Evolutionary conservation across 53 echinoderm and acorn worm species (phyloP), one percentile per base, ranked within the genome.

Genomic region (Paracentrotus lividus): DNA sequence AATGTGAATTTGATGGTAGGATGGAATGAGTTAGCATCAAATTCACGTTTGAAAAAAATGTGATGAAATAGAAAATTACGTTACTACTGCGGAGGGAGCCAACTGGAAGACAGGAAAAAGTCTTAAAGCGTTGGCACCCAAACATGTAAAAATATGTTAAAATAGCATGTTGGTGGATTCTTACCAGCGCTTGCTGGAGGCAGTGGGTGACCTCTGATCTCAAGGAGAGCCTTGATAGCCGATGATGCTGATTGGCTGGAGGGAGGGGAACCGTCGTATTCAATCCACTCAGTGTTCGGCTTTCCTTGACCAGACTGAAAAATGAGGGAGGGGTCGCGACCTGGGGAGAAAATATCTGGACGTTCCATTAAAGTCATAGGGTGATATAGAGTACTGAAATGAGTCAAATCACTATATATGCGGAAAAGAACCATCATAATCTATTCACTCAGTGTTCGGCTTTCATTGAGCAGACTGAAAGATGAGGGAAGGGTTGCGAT

Each of bases 211-310:
- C 94, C 93, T 60, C 92, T 91, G 31, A 99, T 95, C 58, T 99
- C 99, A 42, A 99, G 94, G 8, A 99, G 76, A 23, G 99, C 97
- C 58, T 97, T 97, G 42, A 97, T 97, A 38, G 99, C 99, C 14
- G 99, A 97, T 2, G 97, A 96, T 32, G 99, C 97, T 8, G 99
- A 99, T 52, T 94, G 93, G 55, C 96, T 93, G 32, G 90, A 45
- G 21, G 90, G 90, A 16, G 90, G 90, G 12, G 94, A 58, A 12
- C 94, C 94, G 51, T 97, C 97, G 43, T 96, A 97, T 33, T 97
- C 97, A 27, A 97, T 96, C 96, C 97, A 97, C 78, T 97, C 95
- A 23, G 72, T 97, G 85, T 96, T 97, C 12, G 97, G 96, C 60
- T 97, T 95, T 36, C 90, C 67, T 23, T 57, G 44, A 1, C 45